Evolutionary conservation across 2,797 vertebrate species (phyloP).

Genomic region (Coregonus sp.): DNA sequence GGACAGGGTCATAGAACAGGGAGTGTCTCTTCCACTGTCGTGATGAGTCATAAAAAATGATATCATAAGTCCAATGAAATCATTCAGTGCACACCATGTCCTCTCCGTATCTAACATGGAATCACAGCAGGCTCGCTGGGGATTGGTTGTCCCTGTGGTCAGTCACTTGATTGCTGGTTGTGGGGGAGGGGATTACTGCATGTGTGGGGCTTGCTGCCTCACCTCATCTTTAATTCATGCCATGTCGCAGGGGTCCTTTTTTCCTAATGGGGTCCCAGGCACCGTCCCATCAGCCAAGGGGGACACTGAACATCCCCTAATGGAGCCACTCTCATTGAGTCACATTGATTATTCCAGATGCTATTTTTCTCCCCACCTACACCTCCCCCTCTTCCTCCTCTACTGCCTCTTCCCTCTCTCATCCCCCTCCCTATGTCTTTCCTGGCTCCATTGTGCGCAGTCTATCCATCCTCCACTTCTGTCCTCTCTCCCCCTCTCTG

Average conservation of each 20-base stretch:
- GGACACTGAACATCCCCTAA: constrained; percentile 71
- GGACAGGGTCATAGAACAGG: background rate
- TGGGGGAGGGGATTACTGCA: constrained; percentile 9
- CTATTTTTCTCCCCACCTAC: constrained; percentile 35
- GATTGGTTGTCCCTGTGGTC: constrained; percentile 2
- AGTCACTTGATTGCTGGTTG: background rate
- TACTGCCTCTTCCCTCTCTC: background rate
- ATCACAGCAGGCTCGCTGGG: background rate
- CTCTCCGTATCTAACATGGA: constrained; percentile 18
- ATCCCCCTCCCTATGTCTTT: background rate
- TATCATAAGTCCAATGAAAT: constrained; percentile 3
- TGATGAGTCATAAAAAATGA: constrained; percentile 31
- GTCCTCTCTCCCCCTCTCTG: constrained; percentile 2
- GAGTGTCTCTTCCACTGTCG: background rate
- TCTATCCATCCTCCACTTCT: background rate
- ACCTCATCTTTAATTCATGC: constrained; percentile 79
- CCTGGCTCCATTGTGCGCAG: background rate
- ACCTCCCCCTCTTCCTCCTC: background rate
- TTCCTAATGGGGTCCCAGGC: constrained; percentile 73
- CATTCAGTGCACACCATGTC: constrained; percentile 5
- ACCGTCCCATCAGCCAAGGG: constrained; percentile 59
- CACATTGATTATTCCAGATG: constrained; percentile 77
- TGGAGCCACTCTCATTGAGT: constrained; percentile 64
- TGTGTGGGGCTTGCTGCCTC: constrained; percentile 40
- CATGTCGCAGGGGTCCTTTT: constrained; percentile 44